Conservation (phyloP, 1,140 invertebrate genomes). For the Drosophila rhopaloa region DNA sequence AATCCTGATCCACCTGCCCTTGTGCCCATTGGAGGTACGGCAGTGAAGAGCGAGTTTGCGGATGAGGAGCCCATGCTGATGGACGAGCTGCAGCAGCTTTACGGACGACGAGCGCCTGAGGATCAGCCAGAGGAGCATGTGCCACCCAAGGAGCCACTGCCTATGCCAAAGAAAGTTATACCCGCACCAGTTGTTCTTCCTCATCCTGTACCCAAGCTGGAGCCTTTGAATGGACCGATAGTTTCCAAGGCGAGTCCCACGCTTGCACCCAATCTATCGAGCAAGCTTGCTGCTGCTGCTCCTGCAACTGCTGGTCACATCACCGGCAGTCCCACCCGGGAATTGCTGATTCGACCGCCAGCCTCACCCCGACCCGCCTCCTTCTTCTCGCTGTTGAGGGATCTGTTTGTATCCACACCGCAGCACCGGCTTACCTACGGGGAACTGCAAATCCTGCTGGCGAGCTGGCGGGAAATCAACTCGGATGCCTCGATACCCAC, state of each 20-base stretch:
- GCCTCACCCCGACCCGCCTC: constrained; percentile 90
- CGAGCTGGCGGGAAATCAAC: constrained; percentile 91
- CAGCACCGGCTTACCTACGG: constrained; percentile 91
- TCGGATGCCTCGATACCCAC: constrained; percentile 86
- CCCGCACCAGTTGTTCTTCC: constrained; percentile 9
- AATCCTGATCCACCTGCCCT: constrained; percentile 74
- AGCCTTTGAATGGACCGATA: constrained; percentile 46
- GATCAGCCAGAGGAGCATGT: constrained; percentile 38
- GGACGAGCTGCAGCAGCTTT: constrained; percentile 67
- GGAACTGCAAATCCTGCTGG: constrained; percentile 91
- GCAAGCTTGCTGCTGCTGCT: not conserved
- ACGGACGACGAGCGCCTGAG: constrained; percentile 44
- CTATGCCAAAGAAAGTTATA: constrained; percentile 35
- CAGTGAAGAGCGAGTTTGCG: constrained; percentile 13
- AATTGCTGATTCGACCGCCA: constrained; percentile 21
- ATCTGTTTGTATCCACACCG: constrained; percentile 92
- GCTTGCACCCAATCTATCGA: not conserved
- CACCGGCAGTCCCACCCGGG: constrained; percentile 17
- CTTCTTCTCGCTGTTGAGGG: constrained; percentile 92
- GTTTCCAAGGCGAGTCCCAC: constrained; percentile 16
- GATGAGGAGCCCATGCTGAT: constrained; percentile 47
- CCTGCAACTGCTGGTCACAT: constrained; percentile 6
- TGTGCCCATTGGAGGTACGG: constrained; percentile 64
- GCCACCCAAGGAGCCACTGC: constrained; percentile 6
- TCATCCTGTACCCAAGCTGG: constrained; percentile 55